These are phyloP conservation scores for Stenodera caucasica DNA, from an alignment of 2,888 invertebrate species.

Conservation along the genomic window DNA sequence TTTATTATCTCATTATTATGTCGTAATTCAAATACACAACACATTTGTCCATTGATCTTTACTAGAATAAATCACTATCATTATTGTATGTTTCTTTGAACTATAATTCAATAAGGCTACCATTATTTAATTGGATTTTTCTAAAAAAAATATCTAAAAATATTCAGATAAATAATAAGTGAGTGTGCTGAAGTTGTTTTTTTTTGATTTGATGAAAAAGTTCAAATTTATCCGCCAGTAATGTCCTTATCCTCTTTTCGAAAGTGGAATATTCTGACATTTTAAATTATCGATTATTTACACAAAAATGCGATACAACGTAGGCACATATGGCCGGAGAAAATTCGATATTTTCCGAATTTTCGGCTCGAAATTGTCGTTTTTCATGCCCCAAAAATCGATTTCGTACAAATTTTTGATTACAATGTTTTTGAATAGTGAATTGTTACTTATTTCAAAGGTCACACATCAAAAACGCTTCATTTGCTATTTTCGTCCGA, in stretches of 20 bases:
- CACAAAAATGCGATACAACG: too few relatives aligned
- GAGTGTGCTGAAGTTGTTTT: too few relatives aligned
- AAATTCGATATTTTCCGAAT: too few relatives aligned
- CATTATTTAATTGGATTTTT: not conserved
- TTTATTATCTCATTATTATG: constrained; percentile 5
- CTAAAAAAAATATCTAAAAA: not conserved
- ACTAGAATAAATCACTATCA: not conserved
- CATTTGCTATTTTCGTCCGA: too few relatives aligned
- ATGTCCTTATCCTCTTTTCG: constrained; percentile 1
- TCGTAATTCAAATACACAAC: not conserved
- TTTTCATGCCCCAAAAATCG: too few relatives aligned
- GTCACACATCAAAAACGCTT: too few relatives aligned
- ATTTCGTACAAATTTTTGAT: too few relatives aligned
- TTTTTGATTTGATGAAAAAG: not conserved
- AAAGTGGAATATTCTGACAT: not conserved
- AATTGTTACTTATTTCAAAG: too few relatives aligned
- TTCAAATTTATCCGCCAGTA: not conserved
- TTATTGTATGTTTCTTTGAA: not conserved
- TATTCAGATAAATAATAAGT: not conserved
- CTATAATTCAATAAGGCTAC: not conserved
- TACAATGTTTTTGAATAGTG: too few relatives aligned
- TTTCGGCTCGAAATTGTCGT: too few relatives aligned
- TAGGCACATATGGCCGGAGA: too few relatives aligned
- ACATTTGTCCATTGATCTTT: constrained; percentile 2
- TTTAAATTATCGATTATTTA: not conserved